These are phyloP conservation scores for Caenorhabditis sp. DNA, from an alignment of 2,888 invertebrate species.

Conservation along the genomic window DNA sequence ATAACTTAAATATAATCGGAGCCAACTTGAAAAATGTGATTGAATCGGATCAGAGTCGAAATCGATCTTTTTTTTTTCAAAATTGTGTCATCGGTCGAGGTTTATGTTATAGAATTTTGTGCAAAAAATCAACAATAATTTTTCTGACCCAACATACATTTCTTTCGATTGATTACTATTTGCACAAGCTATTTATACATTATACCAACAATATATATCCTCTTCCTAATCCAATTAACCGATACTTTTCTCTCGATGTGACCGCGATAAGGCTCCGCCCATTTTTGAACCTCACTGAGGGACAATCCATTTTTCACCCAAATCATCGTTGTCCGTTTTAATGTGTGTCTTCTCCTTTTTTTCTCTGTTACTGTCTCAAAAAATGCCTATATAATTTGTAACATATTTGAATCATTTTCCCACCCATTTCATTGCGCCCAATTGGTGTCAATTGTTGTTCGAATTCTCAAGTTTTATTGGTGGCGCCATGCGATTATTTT, in stretches of 20 bases:
- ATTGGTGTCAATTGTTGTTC: slow-evolving; percentile 35
- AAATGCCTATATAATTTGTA: not conserved
- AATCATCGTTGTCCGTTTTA: not conserved
- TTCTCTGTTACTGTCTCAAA: not conserved
- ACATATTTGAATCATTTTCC: not conserved
- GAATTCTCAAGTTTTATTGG: not conserved
- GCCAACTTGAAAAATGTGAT: no score
- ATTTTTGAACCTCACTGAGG: not conserved
- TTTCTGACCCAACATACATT: no score
- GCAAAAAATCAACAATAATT: not conserved
- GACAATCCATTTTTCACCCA: no score
- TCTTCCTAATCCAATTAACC: not conserved
- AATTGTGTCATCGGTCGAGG: no score
- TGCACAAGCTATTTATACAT: not conserved
- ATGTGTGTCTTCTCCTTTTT: not conserved
- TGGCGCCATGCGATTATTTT: not conserved
- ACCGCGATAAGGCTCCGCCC: not conserved
- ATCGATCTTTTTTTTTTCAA: no score
- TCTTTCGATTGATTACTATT: not conserved
- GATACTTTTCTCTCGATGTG: not conserved
- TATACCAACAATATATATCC: not conserved
- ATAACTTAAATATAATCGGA: no score
- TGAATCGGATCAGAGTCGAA: no score
- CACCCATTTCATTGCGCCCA: slow-evolving; percentile 15
- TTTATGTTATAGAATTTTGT: no score